Evolutionary conservation across 2,888 invertebrate species (phyloP).

Genomic region (Gymnocheta viridis): DNA sequence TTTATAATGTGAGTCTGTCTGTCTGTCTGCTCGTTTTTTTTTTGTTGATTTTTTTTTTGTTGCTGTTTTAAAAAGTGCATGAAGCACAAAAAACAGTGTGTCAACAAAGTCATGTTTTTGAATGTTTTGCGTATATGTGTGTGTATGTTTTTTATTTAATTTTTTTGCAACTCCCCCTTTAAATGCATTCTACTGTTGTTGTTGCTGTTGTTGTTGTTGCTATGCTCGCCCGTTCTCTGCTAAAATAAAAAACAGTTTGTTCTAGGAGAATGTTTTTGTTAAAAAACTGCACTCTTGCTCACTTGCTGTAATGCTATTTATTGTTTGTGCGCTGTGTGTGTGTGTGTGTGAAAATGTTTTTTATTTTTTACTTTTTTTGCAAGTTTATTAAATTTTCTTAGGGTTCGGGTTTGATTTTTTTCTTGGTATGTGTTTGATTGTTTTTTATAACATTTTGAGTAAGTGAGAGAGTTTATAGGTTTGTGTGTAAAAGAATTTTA

Average conservation of each 20-base stretch:
- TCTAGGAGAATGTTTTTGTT: constrained; percentile 54
- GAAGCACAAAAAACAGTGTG: constrained; percentile 58
- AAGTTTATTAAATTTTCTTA: constrained; percentile 46
- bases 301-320: constrained; percentile 64
- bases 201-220: constrained; percentile 15
- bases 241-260: constrained; percentile 27
- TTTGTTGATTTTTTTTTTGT: background rate
- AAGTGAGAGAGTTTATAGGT: constrained; percentile 25
- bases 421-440: background rate
- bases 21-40: background rate
- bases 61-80: background rate
- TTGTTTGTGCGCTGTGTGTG: constrained; percentile 17
- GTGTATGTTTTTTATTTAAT: constrained; percentile 2
- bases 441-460: constrained; percentile 45
- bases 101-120: constrained; percentile 68
- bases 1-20: background rate
- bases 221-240: constrained; percentile 7
- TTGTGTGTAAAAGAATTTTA: constrained; percentile 59
- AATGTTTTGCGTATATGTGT: background rate
- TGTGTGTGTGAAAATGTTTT: background rate
- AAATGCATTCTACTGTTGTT: constrained; percentile 42
- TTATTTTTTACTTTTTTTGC: constrained; percentile 16
- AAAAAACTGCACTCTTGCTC: constrained; percentile 65
- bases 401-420: constrained; percentile 43
- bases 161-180: constrained; percentile 63